A percentile compares a stretch with the other conserved stretches of the same genome.
These are phyloP conservation scores for Karalla daura DNA, from an alignment of 2,797 vertebrate genomes.

Conservation along the genomic window DNA sequence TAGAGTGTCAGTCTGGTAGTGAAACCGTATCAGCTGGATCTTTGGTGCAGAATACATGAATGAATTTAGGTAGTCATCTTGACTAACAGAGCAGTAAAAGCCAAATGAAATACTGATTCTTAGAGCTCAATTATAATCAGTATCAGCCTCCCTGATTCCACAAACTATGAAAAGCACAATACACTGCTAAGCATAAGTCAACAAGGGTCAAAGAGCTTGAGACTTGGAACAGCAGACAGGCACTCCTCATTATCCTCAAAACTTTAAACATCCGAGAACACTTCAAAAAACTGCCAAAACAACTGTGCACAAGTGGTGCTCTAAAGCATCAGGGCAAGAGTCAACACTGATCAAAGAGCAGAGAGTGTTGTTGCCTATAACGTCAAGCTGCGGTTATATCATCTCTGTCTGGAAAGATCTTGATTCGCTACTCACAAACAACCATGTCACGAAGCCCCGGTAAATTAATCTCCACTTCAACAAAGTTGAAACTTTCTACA, in stretches of 20 bases:
- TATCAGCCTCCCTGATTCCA: constrained; percentile 1
- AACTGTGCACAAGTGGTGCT: constrained; percentile 18
- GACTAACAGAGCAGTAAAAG: not conserved
- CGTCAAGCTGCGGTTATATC: constrained; percentile 15
- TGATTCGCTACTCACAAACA: constrained; percentile 30
- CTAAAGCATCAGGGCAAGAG: constrained; percentile 26
- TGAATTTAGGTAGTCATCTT: not conserved
- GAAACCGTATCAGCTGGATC: not conserved
- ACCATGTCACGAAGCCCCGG: not conserved
- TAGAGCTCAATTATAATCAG: not conserved
- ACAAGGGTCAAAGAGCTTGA: constrained; percentile 18
- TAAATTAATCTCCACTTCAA: not conserved
- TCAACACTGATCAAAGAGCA: constrained; percentile 11
- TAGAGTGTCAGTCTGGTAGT: not conserved
- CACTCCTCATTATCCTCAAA: constrained; percentile 11
- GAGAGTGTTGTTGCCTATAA: not conserved
- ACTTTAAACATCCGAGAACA: constrained; percentile 26
- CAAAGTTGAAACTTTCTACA: constrained; percentile 1
- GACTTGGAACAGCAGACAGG: constrained; percentile 18
- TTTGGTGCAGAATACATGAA: not conserved
- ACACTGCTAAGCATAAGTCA: constrained; percentile 19
- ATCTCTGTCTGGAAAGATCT: constrained; percentile 6
- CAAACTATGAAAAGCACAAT: constrained; percentile 11
- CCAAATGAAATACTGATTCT: not conserved
- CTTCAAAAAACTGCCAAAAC: constrained; percentile 37